Conservation (phyloP, 2,113 vertebrate genomes). For the Microtus richardsoni region DNA sequence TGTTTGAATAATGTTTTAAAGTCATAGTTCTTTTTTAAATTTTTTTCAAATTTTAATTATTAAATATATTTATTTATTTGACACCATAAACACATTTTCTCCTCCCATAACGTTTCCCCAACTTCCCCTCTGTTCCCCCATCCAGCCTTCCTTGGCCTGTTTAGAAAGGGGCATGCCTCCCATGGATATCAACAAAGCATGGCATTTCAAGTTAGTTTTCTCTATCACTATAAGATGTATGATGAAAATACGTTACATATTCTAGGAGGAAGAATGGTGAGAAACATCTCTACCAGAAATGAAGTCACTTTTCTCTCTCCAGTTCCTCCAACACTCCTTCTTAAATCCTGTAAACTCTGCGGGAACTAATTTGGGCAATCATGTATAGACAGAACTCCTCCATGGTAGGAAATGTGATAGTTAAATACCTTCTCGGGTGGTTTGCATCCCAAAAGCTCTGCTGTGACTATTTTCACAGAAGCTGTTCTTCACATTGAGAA, state of each 20-base stretch:
- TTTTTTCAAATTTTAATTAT: background rate
- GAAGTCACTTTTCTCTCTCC: background rate
- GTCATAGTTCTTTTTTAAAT: background rate
- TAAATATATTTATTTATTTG: background rate
- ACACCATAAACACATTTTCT: background rate
- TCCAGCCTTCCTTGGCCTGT: background rate
- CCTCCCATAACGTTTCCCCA: background rate
- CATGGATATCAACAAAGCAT: background rate
- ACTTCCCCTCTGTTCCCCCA: background rate
- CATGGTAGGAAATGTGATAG: background rate
- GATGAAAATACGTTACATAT: background rate
- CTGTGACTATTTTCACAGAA: background rate
- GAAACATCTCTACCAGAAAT: background rate
- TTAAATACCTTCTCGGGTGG: background rate
- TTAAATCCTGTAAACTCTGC: background rate
- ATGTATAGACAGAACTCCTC: background rate
- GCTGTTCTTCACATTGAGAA: background rate
- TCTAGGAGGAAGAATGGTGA: background rate
- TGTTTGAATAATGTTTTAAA: background rate
- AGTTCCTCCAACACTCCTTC: background rate
- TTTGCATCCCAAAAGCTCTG: background rate
- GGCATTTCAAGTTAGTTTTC: background rate
- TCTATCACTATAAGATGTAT: background rate
- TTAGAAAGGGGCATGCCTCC: background rate
- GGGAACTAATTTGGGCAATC: background rate